Evolutionary conservation across 2,797 vertebrate genomes (phyloP).

Genomic region (Halcyon leucocephala): DNA sequence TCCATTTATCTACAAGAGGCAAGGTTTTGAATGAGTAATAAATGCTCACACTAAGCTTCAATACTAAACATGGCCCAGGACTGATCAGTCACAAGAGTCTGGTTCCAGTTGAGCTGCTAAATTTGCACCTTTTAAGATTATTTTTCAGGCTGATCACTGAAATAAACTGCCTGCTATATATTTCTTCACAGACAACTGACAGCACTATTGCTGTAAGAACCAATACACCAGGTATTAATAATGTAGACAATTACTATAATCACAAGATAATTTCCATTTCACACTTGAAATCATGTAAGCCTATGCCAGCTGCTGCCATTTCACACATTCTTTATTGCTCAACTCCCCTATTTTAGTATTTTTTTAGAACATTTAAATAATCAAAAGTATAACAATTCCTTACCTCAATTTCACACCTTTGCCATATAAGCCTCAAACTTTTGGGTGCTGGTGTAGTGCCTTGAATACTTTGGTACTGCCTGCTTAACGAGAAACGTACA

Average conservation of each 20-base stretch:
- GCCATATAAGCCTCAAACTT: not conserved
- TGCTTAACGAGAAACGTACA: not conserved
- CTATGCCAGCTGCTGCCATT: not conserved
- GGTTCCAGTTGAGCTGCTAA: not conserved
- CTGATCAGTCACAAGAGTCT: not conserved
- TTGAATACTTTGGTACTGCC: accelerated
- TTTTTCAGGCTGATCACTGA: not conserved
- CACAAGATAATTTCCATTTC: not conserved
- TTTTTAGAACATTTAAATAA: not conserved
- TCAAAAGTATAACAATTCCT: not conserved
- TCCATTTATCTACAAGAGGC: not conserved
- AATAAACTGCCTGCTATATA: not conserved
- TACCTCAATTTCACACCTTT: not conserved
- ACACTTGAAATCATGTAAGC: not conserved
- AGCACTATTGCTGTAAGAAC: not conserved
- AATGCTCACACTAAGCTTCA: not conserved
- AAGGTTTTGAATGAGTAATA: not conserved
- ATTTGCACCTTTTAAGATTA: not conserved
- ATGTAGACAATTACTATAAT: not conserved
- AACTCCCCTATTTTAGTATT: not conserved
- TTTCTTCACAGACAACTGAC: not conserved
- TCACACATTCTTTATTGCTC: not conserved
- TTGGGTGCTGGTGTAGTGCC: not conserved
- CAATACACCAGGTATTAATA: not conserved
- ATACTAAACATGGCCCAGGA: not conserved